Conservation (phyloP, 2,113 vertebrate genomes). For the Microtus ochrogaster region DNA sequence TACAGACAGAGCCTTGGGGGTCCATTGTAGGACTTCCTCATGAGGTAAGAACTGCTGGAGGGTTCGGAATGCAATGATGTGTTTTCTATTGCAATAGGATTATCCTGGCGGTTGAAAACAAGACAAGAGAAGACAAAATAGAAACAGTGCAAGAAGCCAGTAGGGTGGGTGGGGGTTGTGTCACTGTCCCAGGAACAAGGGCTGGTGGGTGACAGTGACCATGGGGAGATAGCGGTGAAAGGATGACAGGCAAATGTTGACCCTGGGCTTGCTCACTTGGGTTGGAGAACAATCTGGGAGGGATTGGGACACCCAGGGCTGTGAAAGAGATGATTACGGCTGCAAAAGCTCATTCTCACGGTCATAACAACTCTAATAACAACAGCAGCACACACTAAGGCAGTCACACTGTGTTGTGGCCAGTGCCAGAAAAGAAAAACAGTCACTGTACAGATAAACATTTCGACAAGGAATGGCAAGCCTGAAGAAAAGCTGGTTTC, state of each 20-base stretch:
- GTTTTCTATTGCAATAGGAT: constrained; percentile 37
- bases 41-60: not conserved
- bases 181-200: not conserved
- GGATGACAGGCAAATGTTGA: not conserved
- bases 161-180: not conserved
- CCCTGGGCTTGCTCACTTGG: not conserved
- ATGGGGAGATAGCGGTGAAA: not conserved
- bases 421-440: not conserved
- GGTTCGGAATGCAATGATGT: not conserved
- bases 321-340: not conserved
- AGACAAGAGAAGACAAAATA: not conserved
- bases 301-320: not conserved
- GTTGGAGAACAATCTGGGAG: not conserved
- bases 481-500: not conserved
- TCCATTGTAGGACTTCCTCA: not conserved
- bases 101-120: not conserved
- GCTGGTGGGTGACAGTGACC: too few species aligned
- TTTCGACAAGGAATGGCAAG: not conserved
- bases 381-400: not conserved
- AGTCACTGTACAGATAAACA: not conserved
- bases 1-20: not conserved
- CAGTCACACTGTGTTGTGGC: not conserved
- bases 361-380: not conserved
- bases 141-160: not conserved
- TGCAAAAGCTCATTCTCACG: not conserved